Conservation (phyloP, 2,888 invertebrate genomes). For the Hermaeophaga mercurialis region DNA sequence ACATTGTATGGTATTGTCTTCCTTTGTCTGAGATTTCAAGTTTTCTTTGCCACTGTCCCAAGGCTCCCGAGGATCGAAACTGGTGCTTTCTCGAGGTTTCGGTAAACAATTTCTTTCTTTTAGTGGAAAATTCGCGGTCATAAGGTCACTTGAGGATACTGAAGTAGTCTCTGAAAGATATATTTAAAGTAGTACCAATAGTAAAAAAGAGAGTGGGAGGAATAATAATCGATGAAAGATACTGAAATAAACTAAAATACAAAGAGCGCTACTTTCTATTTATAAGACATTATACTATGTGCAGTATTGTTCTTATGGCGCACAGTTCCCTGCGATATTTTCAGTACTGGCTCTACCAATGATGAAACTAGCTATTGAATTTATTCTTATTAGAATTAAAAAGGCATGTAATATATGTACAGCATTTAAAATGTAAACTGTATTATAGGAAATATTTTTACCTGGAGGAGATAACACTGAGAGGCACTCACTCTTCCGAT, state of each 20-base stretch:
- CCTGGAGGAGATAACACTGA: slow-evolving; percentile 4
- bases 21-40: slow-evolving; percentile 29
- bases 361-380: too few relatives aligned
- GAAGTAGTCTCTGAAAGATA: slow-evolving; percentile 31
- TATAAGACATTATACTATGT: too few relatives aligned
- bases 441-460: neutral
- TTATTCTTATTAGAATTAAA: too few relatives aligned
- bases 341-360: too few relatives aligned
- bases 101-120: slow-evolving; percentile 47
- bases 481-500: slow-evolving; percentile 23
- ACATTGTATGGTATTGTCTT: slow-evolving; percentile 65
- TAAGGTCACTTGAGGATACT: slow-evolving; percentile 42
- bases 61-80: slow-evolving; percentile 47
- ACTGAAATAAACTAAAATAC: too few relatives aligned
- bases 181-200: too few relatives aligned
- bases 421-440: too few relatives aligned
- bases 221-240: too few relatives aligned
- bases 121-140: slow-evolving; percentile 42
- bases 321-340: too few relatives aligned
- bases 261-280: too few relatives aligned
- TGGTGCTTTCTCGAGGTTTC: slow-evolving; percentile 50
- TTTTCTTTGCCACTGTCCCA: slow-evolving; percentile 42
- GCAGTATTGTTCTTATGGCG: too few relatives aligned
- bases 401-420: too few relatives aligned
- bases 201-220: neutral